Evolutionary conservation across 1,140 invertebrate species (phyloP), one percentile per base, ranked within the genome.

Genomic region (Drosophila obscura): DNA sequence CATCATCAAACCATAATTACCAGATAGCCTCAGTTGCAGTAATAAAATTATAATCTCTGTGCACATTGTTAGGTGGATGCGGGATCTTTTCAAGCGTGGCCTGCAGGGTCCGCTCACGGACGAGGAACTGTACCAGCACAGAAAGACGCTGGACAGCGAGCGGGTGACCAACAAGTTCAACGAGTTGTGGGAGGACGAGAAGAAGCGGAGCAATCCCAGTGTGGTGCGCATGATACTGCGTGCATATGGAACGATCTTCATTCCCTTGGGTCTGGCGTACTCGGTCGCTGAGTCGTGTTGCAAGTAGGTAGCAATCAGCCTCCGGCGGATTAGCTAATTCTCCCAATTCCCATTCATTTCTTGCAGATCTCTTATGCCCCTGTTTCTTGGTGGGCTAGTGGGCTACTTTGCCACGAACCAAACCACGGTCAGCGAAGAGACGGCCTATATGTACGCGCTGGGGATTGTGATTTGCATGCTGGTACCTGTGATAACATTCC

Each of bases 381-480:
- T 96, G 64, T 95, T 94, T 59, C 92, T 97, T 0, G 95, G 95
- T 8, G 92, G 93, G 1, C 80, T 97, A 11, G 94, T 97, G 11
- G 93, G 93, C 15, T 96, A 95, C 80, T 97, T 95, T 91, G 94
- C 93, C 0, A 82, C 93, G 4, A 90, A 91, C 31, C 85, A 93
- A 53, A 90, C 92, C 2, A 81, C 91, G 1, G 91, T 94, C 13
- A 91, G 85, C 0, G 79, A 91, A 57, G 62, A 90, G 0, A 90
- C 94, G 8, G 96, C 96, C 0, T 96, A 96, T 80, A 52, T 95
- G 1, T 96, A 95, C 80, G 96, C 95, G 0, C 74, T 90, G 0
- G 95, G 95, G 0, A 94, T 98, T 11, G 94, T 97, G 73, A 65
- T 96, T 4, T 95, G 93, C 90, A 94, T 93, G 76, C 92, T 85